Conservation (phyloP, 2,888 invertebrate species). For the Netelia fuscicornis region DNA sequence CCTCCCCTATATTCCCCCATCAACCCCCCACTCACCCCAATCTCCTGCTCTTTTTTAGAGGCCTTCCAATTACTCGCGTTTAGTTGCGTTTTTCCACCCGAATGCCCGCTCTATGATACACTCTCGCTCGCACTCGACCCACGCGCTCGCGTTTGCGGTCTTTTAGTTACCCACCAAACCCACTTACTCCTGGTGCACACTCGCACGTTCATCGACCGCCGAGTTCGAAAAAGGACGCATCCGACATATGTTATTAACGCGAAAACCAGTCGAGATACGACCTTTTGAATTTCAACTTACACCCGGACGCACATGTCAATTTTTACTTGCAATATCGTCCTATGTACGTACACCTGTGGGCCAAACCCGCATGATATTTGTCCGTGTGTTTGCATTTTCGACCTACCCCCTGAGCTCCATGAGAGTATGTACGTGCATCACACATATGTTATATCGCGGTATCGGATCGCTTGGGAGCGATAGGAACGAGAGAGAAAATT, state of each 20-base stretch:
- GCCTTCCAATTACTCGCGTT: constrained; percentile 84
- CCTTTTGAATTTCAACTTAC: constrained; percentile 14
- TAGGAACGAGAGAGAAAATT: neutral
- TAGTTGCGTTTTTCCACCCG: constrained; percentile 84
- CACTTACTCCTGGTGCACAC: constrained; percentile 76
- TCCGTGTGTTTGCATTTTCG: neutral
- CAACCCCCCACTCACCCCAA: neutral
- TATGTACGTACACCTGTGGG: constrained; percentile 59
- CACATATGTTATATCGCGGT: constrained; percentile 23
- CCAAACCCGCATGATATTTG: constrained; percentile 30
- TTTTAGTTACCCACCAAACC: constrained; percentile 82
- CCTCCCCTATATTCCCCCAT: constrained; percentile 58
- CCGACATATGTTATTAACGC: neutral
- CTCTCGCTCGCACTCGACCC: constrained; percentile 78
- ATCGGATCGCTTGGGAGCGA: constrained; percentile 19
- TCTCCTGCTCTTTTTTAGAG: constrained; percentile 45
- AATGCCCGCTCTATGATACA: constrained; percentile 83
- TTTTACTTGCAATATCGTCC: constrained; percentile 36
- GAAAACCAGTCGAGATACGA: neutral
- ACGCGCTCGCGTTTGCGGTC: constrained; percentile 74
- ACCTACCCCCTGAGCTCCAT: constrained; percentile 11
- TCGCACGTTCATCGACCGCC: constrained; percentile 42
- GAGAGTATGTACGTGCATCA: constrained; percentile 35
- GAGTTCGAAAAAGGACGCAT: neutral
- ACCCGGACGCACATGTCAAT: constrained; percentile 1